A percentile compares a stretch with the other conserved stretches of the same genome.
Evolutionary conservation across 1,140 invertebrate genomes (phyloP).

Genomic region (Tetramorium parvispinum): DNA sequence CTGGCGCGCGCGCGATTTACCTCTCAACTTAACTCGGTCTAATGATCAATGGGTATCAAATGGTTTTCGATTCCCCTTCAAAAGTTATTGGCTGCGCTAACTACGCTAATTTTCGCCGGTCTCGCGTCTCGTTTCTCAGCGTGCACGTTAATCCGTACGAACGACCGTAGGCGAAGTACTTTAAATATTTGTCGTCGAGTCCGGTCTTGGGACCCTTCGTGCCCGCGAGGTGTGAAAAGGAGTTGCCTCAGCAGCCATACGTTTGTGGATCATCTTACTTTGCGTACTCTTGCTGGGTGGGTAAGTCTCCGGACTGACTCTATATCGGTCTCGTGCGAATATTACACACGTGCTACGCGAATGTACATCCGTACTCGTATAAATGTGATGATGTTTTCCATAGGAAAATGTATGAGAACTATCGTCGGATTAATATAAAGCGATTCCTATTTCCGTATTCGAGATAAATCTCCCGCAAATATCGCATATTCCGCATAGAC

Average conservation of each 20-base stretch:
- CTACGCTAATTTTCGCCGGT: background rate
- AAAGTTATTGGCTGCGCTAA: background rate
- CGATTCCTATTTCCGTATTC: background rate
- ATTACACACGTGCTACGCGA: constrained; percentile 38
- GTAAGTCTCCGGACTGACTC: background rate
- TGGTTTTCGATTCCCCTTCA: constrained; percentile 1
- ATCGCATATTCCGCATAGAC: background rate
- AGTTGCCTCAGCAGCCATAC: background rate
- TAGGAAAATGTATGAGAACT: background rate
- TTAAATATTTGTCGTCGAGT: background rate
- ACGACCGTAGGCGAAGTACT: background rate
- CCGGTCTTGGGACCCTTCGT: background rate
- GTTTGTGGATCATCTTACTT: constrained; percentile 1
- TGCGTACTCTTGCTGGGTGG: background rate
- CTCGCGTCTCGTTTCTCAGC: background rate
- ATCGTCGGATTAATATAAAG: constrained; percentile 2
- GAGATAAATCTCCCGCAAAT: background rate
- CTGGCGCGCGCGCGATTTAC: constrained; percentile 24
- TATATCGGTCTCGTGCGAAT: constrained; percentile 39
- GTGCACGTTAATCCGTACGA: background rate
- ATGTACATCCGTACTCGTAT: background rate
- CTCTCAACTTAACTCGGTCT: constrained; percentile 27
- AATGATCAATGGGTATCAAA: constrained; percentile 31
- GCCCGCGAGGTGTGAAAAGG: constrained; percentile 33
- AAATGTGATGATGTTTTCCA: background rate